phyloP scores from a whole-genome alignment of 1,140 invertebrate genomes.

The Aphelinus certus region DNA sequence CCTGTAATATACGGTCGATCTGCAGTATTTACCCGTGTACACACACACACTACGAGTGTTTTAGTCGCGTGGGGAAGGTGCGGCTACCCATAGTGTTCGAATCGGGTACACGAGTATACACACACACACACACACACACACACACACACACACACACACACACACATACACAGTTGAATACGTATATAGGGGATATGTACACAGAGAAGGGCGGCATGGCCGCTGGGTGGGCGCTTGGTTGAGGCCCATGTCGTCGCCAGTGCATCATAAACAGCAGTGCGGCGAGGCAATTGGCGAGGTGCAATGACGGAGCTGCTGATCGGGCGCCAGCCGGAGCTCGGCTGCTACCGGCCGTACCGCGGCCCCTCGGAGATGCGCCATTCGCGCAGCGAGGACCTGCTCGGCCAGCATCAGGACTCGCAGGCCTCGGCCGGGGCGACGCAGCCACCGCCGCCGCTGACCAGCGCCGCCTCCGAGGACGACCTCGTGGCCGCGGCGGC shows the following conservation, averaged over 20 bases:
- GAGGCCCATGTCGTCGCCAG: background rate
- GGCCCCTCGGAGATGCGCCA: conserved; percentile 59
- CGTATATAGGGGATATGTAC: no score
- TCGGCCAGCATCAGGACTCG: conserved; percentile 42
- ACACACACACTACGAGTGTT: no score
- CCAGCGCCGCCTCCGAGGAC: conserved; percentile 58
- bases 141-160: background rate
- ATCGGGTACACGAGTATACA: background rate
- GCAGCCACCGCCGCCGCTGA: conserved; percentile 51
- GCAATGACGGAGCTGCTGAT: conserved; percentile 61
- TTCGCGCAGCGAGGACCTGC: conserved; percentile 59
- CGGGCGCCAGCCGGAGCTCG: background rate
- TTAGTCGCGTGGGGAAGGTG: no score
- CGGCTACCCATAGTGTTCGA: no score
- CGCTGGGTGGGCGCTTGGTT: background rate
- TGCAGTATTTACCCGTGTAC: no score
- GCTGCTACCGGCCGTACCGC: conserved; percentile 47
- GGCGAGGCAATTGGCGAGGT: background rate
- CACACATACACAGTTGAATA: no score
- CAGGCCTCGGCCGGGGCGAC: conserved; percentile 48
- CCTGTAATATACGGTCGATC: no score
- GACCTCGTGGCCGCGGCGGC: conserved; percentile 62
- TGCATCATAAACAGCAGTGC: background rate
- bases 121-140: background rate
- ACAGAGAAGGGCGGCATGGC: background rate